Evolutionary conservation across 92 coral and sea anemone genomes (phyloP), one percentile per base, ranked within the genome.

Genomic region (Porites evermanni): DNA sequence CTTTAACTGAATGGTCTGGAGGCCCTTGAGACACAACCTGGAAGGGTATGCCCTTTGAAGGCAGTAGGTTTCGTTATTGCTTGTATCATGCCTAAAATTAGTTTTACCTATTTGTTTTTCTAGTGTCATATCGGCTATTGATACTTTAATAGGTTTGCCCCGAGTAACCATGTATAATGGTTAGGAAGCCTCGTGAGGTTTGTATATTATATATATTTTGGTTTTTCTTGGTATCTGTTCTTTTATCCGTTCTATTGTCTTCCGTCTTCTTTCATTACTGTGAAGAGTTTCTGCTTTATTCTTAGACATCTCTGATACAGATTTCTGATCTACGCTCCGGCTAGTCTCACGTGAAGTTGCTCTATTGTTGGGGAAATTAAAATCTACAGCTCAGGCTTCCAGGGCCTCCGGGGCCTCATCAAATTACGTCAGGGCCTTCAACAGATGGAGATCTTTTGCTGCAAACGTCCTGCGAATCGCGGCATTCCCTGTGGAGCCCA

Each of bases 371-470:
- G 78, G 79, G 65, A 74, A 64, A 14, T 73, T 89, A 69, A 78
- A 84, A 59, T 32, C 20, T 24, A 89, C 85, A 52, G 83, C 87
- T 5, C 70, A 77, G 2, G 73, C 88, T 2, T 84, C 89, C 23
- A 78, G 88, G 26, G 86, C 88, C 21, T 54, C 75, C 16, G 92
- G 86, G 6, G 84, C 92, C 56, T 26, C 70, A 0, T 8, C 16
- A 1, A 74, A 53, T 4, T 89, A 89, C 65, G 26, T 68, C 16
- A 79, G 89, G 79, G 87, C 64, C 8, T 89, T 77, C 61, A 84
- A 83, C 12, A 84, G 89, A 89, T 89, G 88, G 91, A 88, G 83
- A 63, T 2, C 74, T 7, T 89, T 89, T 64, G 92, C 89, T 3
- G 20, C 7, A 8, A 59, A 89, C 14, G 24, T 17, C 3, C 32